Evolutionary conservation across 2,113 vertebrate species (phyloP), one percentile per base, ranked within the genome.

Genomic region (Narcine bancroftii): DNA sequence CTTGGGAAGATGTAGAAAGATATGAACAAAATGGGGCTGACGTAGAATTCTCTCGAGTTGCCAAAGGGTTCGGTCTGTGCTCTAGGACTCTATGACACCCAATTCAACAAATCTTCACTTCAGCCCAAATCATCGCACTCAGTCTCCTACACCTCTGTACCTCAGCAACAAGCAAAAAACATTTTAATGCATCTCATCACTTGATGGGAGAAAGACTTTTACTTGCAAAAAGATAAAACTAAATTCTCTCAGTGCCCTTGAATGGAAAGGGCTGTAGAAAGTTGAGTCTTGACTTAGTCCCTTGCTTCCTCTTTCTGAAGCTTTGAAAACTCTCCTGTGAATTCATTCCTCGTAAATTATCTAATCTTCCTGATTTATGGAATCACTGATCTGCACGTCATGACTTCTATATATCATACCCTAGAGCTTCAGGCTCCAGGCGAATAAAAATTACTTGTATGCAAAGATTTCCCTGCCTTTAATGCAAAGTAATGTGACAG

Each of bases 301-400:
- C 56, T 60, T n/a, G 2, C 53, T 60, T 60, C 53, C 81, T 36
- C 53, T 87, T 56, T n/a, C 56, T 56, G 53, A 87, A 19, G 53
- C 33, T 60, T 60, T 87, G 81, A 87, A 60, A 87, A 33, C 17
- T 87, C 81, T 36, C 81, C 10, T 2, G 81, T 63, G 81, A 63
- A 63, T 87, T 87, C 81, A 87, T n/a, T 87, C 56, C 81, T 63
- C n/a, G 81, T 87, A 87, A 87, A 87, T 87, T 87, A 63, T 87
- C 13, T 21, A 63, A 87, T 87, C 47, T 56, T 85, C 15, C 81
- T 63, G 81, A 87, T 87, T 60, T 87, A 87, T 87, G n/a, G 81
- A 87, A 87, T 6, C 53, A 63, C n/a, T 87, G 45, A 83, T 83
- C 53, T 60, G 36, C 53, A 21, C 81, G 60, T 50, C 2, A 6